These are phyloP conservation scores for Halocynthia roretzi DNA, from an alignment of 23 tunicate genomes.

Conservation along the genomic window DNA sequence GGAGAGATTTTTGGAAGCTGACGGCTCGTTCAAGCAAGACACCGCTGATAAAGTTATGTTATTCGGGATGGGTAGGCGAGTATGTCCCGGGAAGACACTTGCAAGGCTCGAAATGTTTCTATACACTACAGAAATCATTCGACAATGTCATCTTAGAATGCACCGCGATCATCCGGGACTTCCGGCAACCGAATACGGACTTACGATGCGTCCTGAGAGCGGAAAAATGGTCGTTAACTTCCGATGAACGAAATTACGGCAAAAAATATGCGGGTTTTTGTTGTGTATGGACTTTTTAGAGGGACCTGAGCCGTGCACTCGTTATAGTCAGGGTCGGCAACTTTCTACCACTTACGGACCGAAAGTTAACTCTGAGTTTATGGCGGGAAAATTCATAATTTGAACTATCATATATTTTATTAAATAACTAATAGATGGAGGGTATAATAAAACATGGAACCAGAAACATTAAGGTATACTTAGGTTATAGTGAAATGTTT, in stretches of 20 bases:
- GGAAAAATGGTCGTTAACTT: constrained; percentile 15
- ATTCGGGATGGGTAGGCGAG: constrained; percentile 59
- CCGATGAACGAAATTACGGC: not conserved
- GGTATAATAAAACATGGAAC: too few relatives aligned
- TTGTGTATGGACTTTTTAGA: too few relatives aligned
- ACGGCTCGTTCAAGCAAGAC: constrained; percentile 21
- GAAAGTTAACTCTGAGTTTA: too few relatives aligned
- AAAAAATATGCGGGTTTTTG: too few relatives aligned
- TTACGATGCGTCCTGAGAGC: constrained; percentile 23
- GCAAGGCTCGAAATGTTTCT: constrained; percentile 51
- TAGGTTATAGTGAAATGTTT: too few relatives aligned
- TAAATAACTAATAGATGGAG: too few relatives aligned
- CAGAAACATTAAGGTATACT: too few relatives aligned
- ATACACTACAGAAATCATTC: constrained; percentile 2
- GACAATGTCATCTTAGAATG: constrained; percentile 9
- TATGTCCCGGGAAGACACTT: constrained; percentile 50
- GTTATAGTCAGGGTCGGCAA: too few relatives aligned
- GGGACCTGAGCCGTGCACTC: too few relatives aligned
- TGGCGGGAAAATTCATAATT: too few relatives aligned
- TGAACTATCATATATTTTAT: too few relatives aligned
- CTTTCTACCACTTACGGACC: too few relatives aligned
- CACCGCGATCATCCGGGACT: constrained; percentile 27
- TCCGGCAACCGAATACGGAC: constrained; percentile 24
- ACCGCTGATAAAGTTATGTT: constrained; percentile 39
- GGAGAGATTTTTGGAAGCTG: constrained; percentile 29